phyloP scores from a whole-genome alignment of 2,888 invertebrate species.

The Thymelicus sylvestris region DNA sequence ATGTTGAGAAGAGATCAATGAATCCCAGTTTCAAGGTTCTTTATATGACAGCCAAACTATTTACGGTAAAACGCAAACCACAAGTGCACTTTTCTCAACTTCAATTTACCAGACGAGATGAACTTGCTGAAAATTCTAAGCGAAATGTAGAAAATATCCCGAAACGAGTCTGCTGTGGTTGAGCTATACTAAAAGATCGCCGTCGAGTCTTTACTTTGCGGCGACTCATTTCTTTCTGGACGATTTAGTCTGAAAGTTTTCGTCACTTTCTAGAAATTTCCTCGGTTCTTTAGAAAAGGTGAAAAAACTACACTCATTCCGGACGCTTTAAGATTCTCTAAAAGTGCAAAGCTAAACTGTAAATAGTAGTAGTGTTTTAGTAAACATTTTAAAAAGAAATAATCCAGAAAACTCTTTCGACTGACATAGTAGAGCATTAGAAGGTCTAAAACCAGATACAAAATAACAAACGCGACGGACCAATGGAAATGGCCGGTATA shows the following conservation, averaged over 20 bases:
- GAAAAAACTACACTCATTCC: conserved; percentile 54
- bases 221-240: conserved; percentile 64
- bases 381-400: not conserved
- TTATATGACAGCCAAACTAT: conserved; percentile 14
- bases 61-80: conserved; percentile 19
- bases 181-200: conserved; percentile 43
- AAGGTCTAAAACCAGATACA: not conserved
- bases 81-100: conserved; percentile 47
- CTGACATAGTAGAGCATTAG: not conserved
- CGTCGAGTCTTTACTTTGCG: conserved; percentile 51
- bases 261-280: conserved; percentile 54
- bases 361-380: conserved; percentile 39
- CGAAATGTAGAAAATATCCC: conserved; percentile 30
- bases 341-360: conserved; percentile 55
- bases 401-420: not conserved
- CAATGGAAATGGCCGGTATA: conserved; percentile 20
- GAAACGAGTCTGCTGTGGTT: conserved; percentile 36
- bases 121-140: conserved; percentile 32
- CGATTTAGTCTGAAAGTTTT: conserved; percentile 73
- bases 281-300: conserved; percentile 53
- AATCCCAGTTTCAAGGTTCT: not conserved
- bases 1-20: not conserved
- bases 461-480: not conserved
- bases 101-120: conserved; percentile 43
- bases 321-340: conserved; percentile 55